Evolutionary conservation across 1,140 invertebrate genomes (phyloP), one percentile per base, ranked within the genome.

Genomic region (Lerema accius): DNA sequence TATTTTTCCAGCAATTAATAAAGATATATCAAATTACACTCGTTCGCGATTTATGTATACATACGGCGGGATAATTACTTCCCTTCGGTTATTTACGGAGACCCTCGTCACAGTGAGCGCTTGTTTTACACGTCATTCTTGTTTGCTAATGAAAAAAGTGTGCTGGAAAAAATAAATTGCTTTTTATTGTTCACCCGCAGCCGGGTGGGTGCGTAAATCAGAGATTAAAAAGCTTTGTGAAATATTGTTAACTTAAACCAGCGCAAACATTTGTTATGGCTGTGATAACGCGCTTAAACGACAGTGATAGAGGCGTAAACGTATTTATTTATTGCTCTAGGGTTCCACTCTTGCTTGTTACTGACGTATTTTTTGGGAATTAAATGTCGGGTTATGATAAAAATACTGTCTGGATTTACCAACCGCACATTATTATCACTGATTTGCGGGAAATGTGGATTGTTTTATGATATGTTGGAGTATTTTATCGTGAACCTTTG

Each of bases 121-220:
- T 82, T 85, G 79, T 85, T 86, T 82, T 84, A 85, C 82, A 81
- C 78, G 76, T 86, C 82, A 85, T 77, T 78, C 84, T 76, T 74
- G 75, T 80, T 80, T 78, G 80, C 81, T 86, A 84, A 86, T 84
- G 84, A 83, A 86, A 86, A 86, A 86, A 86, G 71, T 82, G 72
- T 65, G 69, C 64, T 69, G 71, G 65, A 74, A 78, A 76, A 82
- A 77, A 82, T 85, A 84, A 85, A 85, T 81, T 81, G 83, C 78
- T 78, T 78, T 79, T 76, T 78, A 81, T 81, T 81, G 82, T 82
- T 72, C 76, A 61, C 58, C 72, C 71, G 69, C 77, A 78, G 72
- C 63, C 69, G 59, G 63, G 46, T 61, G 70, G 73, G 72, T 78
- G 76, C 78, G 71, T 79, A 80, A 82, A 82, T 82, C 80, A 80